These are phyloP conservation scores for Cephalopterus ornatus DNA, from an alignment of 2,113 vertebrate species.

Conservation along the genomic window DNA sequence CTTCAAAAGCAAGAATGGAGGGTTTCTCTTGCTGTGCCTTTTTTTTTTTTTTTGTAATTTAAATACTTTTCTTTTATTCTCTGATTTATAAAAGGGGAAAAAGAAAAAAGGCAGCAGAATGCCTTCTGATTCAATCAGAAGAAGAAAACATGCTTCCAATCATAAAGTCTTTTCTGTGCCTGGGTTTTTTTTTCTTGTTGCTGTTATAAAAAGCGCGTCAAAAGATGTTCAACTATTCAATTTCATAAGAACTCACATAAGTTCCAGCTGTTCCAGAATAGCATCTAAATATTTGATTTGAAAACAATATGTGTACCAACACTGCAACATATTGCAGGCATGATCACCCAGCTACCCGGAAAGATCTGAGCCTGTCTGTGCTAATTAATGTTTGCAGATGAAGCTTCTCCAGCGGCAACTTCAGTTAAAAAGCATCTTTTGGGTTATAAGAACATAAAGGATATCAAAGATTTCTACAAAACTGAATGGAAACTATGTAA, in stretches of 20 bases:
- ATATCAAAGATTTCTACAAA: background rate
- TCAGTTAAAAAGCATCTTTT: background rate
- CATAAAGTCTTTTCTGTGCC: background rate
- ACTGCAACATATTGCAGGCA: background rate
- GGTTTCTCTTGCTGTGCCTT: background rate
- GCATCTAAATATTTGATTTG: conserved; percentile 52
- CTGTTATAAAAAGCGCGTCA: background rate
- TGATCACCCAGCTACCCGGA: background rate
- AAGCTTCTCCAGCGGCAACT: background rate
- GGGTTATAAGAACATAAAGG: background rate
- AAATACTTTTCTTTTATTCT: background rate
- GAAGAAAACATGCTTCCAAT: background rate
- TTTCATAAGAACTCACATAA: background rate
- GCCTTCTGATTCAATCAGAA: background rate
- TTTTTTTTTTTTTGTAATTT: background rate
- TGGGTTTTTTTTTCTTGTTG: background rate
- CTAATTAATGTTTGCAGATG: background rate
- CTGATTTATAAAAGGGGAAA: background rate
- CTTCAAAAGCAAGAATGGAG: background rate
- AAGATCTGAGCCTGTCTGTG: background rate
- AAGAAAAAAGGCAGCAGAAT: background rate
- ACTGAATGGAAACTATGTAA: too few species aligned
- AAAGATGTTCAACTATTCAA: conserved; percentile 31
- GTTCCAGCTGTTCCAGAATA: conserved; percentile 47
- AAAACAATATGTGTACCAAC: background rate